Evolutionary conservation across 2,113 vertebrate genomes (phyloP).

Genomic region (Ictalurus furcatus): DNA sequence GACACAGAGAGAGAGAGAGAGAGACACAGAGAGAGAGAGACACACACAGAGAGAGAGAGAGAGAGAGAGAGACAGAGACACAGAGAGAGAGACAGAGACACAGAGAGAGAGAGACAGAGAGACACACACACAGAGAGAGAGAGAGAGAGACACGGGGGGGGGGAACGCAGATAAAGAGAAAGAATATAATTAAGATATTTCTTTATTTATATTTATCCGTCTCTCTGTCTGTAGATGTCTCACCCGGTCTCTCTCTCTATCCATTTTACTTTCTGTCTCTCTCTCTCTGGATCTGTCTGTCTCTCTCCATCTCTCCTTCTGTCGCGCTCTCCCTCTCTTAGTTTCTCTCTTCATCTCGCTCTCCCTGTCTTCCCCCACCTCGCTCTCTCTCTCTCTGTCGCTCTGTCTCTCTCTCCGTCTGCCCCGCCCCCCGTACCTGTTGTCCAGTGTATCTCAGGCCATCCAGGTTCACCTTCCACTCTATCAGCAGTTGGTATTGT

Average conservation of each 20-base stretch:
- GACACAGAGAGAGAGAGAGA: too few relatives aligned
- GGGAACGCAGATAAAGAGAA: slow-evolving; percentile 28
- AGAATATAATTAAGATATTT: not conserved
- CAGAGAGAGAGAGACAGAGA: not conserved
- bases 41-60: too few relatives aligned
- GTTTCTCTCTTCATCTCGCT: not conserved
- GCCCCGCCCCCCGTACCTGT: slow-evolving; percentile 76
- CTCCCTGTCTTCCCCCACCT: not conserved
- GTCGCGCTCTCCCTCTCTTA: not conserved
- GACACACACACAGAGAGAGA: not conserved
- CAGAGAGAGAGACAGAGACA: too few relatives aligned
- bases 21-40: too few relatives aligned
- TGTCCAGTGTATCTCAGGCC: slow-evolving; percentile 93
- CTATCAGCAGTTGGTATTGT: slow-evolving; percentile 87
- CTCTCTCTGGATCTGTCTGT: not conserved
- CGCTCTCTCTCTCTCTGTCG: not conserved
- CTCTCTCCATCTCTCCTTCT: not conserved
- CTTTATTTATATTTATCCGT: not conserved
- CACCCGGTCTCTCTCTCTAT: not conserved
- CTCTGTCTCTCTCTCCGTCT: not conserved
- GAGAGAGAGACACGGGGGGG: slow-evolving; percentile 18
- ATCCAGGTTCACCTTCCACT: slow-evolving; percentile 95
- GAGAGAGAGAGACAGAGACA: too few relatives aligned
- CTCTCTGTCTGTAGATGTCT: not conserved
- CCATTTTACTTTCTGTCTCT: not conserved